Evolutionary conservation across 2,888 invertebrate genomes (phyloP).

Genomic region (Limenitis camilla): DNA sequence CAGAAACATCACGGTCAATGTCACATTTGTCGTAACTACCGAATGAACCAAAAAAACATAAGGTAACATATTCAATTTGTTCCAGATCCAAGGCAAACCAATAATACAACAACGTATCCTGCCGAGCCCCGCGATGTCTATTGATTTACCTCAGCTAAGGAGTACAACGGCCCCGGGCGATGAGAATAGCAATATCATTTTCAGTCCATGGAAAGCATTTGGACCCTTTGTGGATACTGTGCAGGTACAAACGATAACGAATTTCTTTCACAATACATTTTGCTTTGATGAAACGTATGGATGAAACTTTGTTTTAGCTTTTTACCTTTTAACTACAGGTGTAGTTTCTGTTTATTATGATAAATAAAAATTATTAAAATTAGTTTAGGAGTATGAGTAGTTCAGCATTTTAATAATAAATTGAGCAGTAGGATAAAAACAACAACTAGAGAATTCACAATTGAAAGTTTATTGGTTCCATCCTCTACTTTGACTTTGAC

Average conservation of each 20-base stretch:
- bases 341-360: too few species aligned
- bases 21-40: neutral
- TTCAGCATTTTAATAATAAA: too few species aligned
- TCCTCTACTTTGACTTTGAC: too few species aligned
- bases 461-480: too few species aligned
- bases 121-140: conserved; percentile 62
- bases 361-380: too few species aligned
- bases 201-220: conserved; percentile 69
- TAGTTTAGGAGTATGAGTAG: too few species aligned
- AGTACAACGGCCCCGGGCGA: conserved; percentile 49
- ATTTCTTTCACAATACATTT: neutral
- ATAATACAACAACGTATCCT: conserved; percentile 64
- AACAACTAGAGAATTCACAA: too few species aligned
- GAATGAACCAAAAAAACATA: neutral
- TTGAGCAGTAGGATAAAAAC: too few species aligned
- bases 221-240: conserved; percentile 67
- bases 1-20: neutral
- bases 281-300: neutral
- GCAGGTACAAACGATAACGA: conserved; percentile 39
- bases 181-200: conserved; percentile 66
- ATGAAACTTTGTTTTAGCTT: neutral
- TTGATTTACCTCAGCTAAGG: conserved; percentile 46
- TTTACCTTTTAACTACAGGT: too few species aligned
- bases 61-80: conserved; percentile 1
- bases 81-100: conserved; percentile 66